A percentile compares a stretch with the other conserved stretches of the same genome.
Evolutionary conservation across 1,140 invertebrate species (phyloP).

Genomic region (Trichomalopsis sarcophagae): DNA sequence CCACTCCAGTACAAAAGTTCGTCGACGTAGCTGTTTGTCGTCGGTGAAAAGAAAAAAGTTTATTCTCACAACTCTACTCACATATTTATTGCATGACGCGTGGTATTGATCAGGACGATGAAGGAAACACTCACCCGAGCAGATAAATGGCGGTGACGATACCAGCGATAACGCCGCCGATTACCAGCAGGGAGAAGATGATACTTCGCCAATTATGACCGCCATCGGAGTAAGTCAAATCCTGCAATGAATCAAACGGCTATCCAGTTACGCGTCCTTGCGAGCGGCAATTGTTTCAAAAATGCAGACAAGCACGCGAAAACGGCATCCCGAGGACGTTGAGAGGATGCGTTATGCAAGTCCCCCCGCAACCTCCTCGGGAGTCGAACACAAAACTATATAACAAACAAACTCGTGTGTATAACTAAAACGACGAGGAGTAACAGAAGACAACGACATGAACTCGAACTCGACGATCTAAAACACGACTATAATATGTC

Average conservation of each 20-base stretch:
- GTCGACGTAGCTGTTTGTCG: constrained; percentile 82
- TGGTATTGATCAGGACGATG: no score
- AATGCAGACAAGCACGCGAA: constrained; percentile 40
- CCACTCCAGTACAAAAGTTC: constrained; percentile 90
- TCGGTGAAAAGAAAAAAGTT: background rate
- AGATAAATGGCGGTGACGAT: constrained; percentile 90
- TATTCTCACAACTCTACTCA: background rate
- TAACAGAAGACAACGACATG: background rate
- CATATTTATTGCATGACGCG: no score
- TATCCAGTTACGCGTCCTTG: background rate
- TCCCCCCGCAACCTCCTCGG: background rate
- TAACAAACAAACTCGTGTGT: background rate
- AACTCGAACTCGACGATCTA: background rate
- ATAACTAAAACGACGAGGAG: background rate
- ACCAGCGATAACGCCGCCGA: constrained; percentile 88
- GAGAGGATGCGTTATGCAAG: background rate
- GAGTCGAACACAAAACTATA: background rate
- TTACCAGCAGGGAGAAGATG: constrained; percentile 88
- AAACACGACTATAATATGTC: background rate
- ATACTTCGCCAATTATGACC: constrained; percentile 92
- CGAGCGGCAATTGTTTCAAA: background rate
- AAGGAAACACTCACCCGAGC: constrained; percentile 79
- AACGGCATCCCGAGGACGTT: background rate
- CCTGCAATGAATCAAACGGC: constrained; percentile 71
- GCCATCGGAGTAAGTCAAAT: constrained; percentile 83